Evolutionary conservation across 2,797 vertebrate genomes (phyloP).

Genomic region (Ficedula albicollis): DNA sequence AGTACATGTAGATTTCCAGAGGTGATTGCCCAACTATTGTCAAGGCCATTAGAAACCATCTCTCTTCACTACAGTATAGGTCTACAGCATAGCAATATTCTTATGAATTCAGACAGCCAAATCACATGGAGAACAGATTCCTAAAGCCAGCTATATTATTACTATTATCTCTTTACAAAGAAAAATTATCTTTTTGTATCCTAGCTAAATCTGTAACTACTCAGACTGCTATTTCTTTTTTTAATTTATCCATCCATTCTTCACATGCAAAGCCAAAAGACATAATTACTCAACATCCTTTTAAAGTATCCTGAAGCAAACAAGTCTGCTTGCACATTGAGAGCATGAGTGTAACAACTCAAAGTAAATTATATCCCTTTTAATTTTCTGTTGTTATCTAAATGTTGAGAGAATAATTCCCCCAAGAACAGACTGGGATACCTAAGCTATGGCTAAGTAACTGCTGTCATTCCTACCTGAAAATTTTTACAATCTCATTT

Average conservation of each 20-base stretch:
- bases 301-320: neutral
- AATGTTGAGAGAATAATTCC: neutral
- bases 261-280: neutral
- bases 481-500: neutral
- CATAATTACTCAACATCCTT: neutral
- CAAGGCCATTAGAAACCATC: neutral
- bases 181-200: neutral
- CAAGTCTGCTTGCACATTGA: neutral
- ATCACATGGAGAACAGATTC: neutral
- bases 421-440: neutral
- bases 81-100: neutral
- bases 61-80: neutral
- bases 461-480: neutral
- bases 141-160: neutral
- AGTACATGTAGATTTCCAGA: neutral
- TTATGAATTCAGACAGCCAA: neutral
- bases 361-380: neutral
- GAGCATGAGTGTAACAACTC: rapidly evolving
- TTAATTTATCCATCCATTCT: neutral
- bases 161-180: neutral
- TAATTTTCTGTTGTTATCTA: neutral
- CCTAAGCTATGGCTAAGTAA: neutral
- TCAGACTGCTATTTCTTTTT: neutral
- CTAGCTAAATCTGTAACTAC: neutral
- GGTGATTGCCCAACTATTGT: neutral